Evolutionary conservation across 1,140 invertebrate genomes (phyloP), one percentile per base, ranked within the genome.

Genomic region (Reticulitermes speratus): DNA sequence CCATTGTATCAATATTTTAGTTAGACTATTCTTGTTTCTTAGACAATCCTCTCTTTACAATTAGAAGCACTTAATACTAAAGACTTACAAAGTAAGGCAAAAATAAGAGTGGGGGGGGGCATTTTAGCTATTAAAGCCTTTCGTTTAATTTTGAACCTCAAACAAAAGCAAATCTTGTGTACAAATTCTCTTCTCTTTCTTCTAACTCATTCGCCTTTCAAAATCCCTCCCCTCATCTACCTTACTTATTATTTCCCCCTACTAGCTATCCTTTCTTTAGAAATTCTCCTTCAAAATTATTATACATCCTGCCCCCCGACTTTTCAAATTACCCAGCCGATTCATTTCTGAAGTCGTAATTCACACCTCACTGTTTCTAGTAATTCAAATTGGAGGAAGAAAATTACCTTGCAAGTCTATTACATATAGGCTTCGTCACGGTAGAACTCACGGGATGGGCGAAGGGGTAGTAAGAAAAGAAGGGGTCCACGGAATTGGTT

Each of bases 341-440:
- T 30, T 19, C 65, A 75, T 75, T 65, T 75, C 65, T 30, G 65
- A 75, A n/a, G 65, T 75, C 65, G 65, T 75, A 75, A 75, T 75
- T 75, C n/a, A n/a, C 65, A 75, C n/a, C 65, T 75, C 65, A 75
- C 65, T 75, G 65, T 75, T 75, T 75, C 65, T 30, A 75, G 65
- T 75, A 75, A 75, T 75, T 75, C 65, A 75, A 75, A 75, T 75
- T n/a, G 65, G 65, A 30, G 65, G 14, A 75, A 75, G 65, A 75
- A n/a, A 30, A 75, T 75, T 75, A 75, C 65, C n/a, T 30, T 30
- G 65, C 65, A 75, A 19, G n/a, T 75, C 65, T 30, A 75, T 75
- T 75, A 75, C 25, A 75, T 9, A 25, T 30, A 75, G 65, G 8
- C 65, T 21, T 55, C 52, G 52, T 55, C 52, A 55, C 52, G 14